These are phyloP conservation scores for Elegia similella DNA, from an alignment of 2,888 invertebrate species.

Conservation along the genomic window DNA sequence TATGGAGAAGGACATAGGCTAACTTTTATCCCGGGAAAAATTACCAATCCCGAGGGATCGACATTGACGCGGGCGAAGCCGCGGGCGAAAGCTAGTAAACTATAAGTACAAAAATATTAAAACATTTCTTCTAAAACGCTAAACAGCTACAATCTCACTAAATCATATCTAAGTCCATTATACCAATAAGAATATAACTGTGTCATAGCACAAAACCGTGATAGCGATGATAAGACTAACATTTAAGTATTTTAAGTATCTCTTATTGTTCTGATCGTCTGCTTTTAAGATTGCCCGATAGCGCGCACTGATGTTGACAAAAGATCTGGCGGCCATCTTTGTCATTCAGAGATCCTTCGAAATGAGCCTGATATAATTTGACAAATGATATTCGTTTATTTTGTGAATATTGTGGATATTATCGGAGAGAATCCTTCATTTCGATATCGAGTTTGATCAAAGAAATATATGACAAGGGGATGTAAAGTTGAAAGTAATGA, in stretches of 20 bases:
- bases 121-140: too few species aligned
- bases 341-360: constrained; percentile 55
- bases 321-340: constrained; percentile 60
- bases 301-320: constrained; percentile 70
- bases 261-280: constrained; percentile 70
- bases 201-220: constrained; percentile 33
- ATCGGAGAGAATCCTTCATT: not conserved
- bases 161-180: constrained; percentile 10
- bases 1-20: too few species aligned
- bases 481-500: not conserved
- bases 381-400: constrained; percentile 10
- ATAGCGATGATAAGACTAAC: constrained; percentile 66
- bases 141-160: constrained; percentile 1
- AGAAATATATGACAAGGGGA: not conserved
- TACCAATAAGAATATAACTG: not conserved
- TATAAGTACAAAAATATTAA: too few species aligned
- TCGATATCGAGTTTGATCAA: not conserved
- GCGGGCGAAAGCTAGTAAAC: too few species aligned
- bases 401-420: not conserved
- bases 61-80: too few species aligned
- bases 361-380: constrained; percentile 1
- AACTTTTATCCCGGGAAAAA: too few species aligned
- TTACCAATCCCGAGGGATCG: too few species aligned
- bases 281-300: constrained; percentile 76
- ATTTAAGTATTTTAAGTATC: constrained; percentile 79